These are phyloP conservation scores for Platycnemis pennipes DNA, from an alignment of 2,888 invertebrate species.

Conservation along the genomic window DNA sequence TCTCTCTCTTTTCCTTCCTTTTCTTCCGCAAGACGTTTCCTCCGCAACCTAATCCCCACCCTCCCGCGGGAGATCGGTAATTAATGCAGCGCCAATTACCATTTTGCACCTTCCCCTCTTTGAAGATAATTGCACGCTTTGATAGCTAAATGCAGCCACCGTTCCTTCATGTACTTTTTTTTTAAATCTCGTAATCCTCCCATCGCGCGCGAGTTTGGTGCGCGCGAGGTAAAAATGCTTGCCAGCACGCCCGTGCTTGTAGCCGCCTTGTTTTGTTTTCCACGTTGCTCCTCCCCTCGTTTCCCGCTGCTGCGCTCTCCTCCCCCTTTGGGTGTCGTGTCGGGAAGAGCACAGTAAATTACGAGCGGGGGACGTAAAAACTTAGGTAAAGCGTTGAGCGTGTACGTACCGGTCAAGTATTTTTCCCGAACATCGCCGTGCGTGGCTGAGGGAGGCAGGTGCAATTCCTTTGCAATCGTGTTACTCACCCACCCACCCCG, in stretches of 20 bases:
- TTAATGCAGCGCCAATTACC: constrained; percentile 33
- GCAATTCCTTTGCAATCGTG: not conserved
- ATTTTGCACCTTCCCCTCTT: constrained; percentile 6
- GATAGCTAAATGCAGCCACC: constrained; percentile 27
- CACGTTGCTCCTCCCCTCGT: not conserved
- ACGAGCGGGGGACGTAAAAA: not conserved
- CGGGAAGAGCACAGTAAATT: not conserved
- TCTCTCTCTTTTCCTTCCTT: not conserved
- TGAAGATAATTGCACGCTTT: constrained; percentile 5
- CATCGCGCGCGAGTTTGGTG: too few species aligned
- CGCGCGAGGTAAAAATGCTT: not conserved
- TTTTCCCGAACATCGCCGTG: not conserved
- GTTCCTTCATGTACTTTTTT: too few species aligned
- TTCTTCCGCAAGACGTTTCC: not conserved
- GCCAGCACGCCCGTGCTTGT: not conserved
- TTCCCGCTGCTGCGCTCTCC: not conserved
- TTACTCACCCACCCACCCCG: not conserved
- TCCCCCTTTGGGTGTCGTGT: not conserved
- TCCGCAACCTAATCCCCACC: not conserved
- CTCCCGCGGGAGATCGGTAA: not conserved
- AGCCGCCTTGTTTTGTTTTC: not conserved
- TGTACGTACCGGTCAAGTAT: not conserved
- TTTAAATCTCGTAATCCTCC: too few species aligned
- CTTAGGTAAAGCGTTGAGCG: not conserved
- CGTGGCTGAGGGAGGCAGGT: not conserved